phyloP scores from a whole-genome alignment of 1,140 invertebrate genomes.

The Halesus radiatus region DNA sequence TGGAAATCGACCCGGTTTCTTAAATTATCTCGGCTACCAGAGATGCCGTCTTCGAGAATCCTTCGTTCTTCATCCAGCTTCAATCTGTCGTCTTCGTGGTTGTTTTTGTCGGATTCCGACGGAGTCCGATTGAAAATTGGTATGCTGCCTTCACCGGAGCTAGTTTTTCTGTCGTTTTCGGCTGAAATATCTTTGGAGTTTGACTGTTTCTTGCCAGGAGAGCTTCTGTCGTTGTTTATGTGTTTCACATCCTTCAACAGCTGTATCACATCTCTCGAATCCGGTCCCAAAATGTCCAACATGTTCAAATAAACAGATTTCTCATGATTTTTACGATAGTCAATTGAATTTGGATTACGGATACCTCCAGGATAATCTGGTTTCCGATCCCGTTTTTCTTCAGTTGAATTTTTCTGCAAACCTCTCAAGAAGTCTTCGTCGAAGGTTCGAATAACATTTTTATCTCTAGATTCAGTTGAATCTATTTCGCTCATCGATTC shows the following conservation, averaged over 20 bases:
- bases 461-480: neutral
- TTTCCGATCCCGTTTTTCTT: constrained; percentile 34
- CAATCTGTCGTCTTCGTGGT: neutral
- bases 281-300: constrained; percentile 53
- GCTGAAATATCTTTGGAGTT: constrained; percentile 15
- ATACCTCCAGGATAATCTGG: constrained; percentile 25
- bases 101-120: constrained; percentile 3
- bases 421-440: constrained; percentile 38
- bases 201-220: constrained; percentile 13
- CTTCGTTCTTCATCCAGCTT: neutral
- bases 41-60: neutral
- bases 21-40: neutral
- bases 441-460: constrained; percentile 29
- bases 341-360: constrained; percentile 33
- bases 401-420: constrained; percentile 21
- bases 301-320: constrained; percentile 54
- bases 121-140: constrained; percentile 44
- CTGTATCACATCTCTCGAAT: constrained; percentile 53
- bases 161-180: constrained; percentile 37
- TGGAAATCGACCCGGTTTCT: constrained; percentile 14
- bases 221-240: constrained; percentile 39
- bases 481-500: neutral
- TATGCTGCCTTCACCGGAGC: constrained; percentile 35
- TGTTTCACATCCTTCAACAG: constrained; percentile 55
- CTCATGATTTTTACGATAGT: constrained; percentile 46